These are phyloP conservation scores for Macaria liturata DNA, from an alignment of 2,888 invertebrate genomes.

Conservation along the genomic window DNA sequence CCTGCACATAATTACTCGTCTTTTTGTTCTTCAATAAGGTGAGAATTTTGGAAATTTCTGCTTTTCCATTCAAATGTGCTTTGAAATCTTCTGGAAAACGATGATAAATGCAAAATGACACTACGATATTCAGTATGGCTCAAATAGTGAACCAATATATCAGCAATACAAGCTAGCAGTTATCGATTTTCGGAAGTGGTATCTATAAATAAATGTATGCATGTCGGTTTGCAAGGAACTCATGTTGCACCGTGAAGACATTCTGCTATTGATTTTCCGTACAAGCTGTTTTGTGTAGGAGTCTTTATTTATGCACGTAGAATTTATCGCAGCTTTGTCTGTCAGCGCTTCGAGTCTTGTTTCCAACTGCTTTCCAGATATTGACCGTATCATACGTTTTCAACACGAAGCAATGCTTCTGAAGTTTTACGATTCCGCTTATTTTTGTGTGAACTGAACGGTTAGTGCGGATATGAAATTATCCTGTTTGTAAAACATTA, in stretches of 20 bases:
- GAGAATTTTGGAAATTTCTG: slow-evolving; percentile 26
- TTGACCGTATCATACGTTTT: no score
- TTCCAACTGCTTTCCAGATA: neutral
- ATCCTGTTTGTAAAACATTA: no score
- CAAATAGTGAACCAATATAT: no score
- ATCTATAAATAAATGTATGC: slow-evolving; percentile 7
- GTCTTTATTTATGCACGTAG: slow-evolving; percentile 2
- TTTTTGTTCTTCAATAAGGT: slow-evolving; percentile 38
- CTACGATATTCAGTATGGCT: no score
- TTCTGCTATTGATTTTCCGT: slow-evolving; percentile 14
- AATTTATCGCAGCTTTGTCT: slow-evolving; percentile 1
- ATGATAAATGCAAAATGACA: no score
- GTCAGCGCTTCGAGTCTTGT: neutral
- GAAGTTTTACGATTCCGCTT: no score
- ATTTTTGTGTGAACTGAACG: no score
- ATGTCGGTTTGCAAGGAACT: neutral
- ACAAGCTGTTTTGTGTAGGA: neutral
- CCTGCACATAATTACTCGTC: slow-evolving; percentile 18
- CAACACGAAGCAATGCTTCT: no score
- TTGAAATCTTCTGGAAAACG: no score
- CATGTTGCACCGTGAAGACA: slow-evolving; percentile 2
- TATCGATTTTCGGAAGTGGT: slow-evolving; percentile 17
- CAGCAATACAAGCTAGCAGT: slow-evolving; percentile 10
- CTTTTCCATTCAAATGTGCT: no score
- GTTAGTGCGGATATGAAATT: no score